Conservation (phyloP, 2,113 vertebrate genomes). For the Plectropomus leopardus region DNA sequence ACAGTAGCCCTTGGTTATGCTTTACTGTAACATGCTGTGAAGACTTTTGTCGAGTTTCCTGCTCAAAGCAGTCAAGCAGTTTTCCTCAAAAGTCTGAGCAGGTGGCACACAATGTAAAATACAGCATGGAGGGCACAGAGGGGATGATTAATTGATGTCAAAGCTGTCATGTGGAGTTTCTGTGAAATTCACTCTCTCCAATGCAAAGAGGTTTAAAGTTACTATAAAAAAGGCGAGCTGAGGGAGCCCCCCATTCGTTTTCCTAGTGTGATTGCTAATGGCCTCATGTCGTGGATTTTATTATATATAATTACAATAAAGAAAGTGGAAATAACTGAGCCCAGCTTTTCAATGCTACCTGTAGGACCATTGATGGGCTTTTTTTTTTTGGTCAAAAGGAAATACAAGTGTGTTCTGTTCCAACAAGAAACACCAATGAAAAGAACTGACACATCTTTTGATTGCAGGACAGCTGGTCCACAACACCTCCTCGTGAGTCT, state of each 20-base stretch:
- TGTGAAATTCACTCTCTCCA: not conserved
- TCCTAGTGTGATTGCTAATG: not conserved
- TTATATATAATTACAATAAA: not conserved
- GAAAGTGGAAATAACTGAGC: not conserved
- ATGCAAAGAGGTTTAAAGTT: not conserved
- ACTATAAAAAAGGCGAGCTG: not conserved
- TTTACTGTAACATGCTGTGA: not conserved
- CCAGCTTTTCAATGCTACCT: not conserved
- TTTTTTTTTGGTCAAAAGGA: not conserved
- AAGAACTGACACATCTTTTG: not conserved
- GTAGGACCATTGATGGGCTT: not conserved
- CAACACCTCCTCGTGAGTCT: not conserved
- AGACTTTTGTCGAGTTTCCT: not conserved
- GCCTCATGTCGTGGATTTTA: not conserved
- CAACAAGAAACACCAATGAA: not conserved
- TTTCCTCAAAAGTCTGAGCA: not conserved
- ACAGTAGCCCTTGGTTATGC: not conserved
- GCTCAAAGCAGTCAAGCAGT: not conserved
- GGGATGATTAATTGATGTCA: not conserved
- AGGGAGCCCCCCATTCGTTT: not conserved
- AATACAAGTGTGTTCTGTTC: not conserved
- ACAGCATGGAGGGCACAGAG: not conserved
- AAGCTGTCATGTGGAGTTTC: not conserved
- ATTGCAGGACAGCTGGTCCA: not conserved
- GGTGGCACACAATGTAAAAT: constrained; percentile 1